A percentile compares a stretch with the other conserved stretches of the same genome.
phyloP scores from a whole-genome alignment of 2,888 invertebrate species.

The Cylindroiulus punctatus region DNA sequence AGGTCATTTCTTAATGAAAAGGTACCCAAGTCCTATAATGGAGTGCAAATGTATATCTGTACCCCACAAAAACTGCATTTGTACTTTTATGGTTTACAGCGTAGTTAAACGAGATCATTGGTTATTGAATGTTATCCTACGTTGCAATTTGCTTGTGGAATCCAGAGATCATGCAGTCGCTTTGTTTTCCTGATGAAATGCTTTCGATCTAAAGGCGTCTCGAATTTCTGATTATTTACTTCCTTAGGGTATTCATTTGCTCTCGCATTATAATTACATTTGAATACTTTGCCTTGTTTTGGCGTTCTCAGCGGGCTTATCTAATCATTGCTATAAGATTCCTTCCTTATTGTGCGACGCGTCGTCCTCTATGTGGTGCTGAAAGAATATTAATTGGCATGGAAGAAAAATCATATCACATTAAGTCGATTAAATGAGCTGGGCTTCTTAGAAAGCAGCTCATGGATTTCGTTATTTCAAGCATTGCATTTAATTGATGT shows the following conservation, averaged over 20 bases:
- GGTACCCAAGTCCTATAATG: too few relatives aligned
- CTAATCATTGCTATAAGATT: conserved; percentile 16
- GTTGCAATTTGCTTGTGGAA: background rate
- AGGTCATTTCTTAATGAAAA: too few relatives aligned
- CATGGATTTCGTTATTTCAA: background rate
- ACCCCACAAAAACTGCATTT: too few relatives aligned
- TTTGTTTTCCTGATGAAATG: background rate
- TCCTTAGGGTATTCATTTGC: too few relatives aligned
- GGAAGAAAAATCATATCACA: background rate
- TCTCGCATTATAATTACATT: background rate
- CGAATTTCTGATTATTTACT: conserved; percentile 4
- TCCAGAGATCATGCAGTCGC: background rate
- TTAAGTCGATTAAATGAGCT: background rate
- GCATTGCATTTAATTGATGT: background rate
- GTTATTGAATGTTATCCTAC: background rate
- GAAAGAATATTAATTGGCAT: conserved; percentile 9
- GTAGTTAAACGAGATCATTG: background rate
- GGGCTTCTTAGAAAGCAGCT: background rate
- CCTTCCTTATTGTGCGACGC: background rate
- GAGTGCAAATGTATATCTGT: too few relatives aligned
- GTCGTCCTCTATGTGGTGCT: too few relatives aligned
- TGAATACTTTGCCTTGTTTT: background rate
- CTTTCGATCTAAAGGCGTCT: background rate
- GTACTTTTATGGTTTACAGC: too few relatives aligned
- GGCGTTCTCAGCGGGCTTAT: background rate